Base-by-base conservation (phyloP, 2,113 vertebrate species). In the Poeciliopsis prolifica region DNA sequence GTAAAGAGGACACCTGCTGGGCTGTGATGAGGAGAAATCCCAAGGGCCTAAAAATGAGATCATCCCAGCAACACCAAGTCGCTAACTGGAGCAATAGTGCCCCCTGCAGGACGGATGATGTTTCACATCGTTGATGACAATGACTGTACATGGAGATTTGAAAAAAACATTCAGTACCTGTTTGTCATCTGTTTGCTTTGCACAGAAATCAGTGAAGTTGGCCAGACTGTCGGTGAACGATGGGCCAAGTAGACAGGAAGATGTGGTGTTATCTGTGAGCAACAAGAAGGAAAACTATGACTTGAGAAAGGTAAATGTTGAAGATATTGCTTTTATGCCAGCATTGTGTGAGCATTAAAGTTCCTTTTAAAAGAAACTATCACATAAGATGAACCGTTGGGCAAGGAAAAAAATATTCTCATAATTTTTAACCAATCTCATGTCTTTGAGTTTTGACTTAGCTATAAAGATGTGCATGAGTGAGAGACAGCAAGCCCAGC, bases 51-150 rank as follows among this genome's bases (percentile, higher is more conserved):
- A 69, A 74, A 80, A 92, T 92, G 91, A 92, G 85, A 86, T 93
- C 92, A 91, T 91, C 80, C 51, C 14, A 78, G 85, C 0, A 60
- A 10, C 80, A 60, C 51, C 35, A n/a, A 24, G 61, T 48, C 10
- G 51, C 35, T 69, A 61, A 78, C 69, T 91, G 77, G 86, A 87
- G 74, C 89, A 92, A 94, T 78, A 94, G 87, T 92, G 93, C 82
- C 93, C 87, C 91, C 90, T 82, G 71, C 62, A 88, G 94, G 68
- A 48, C 65, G n/a, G 2, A 72, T 17, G 54, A 28, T 35, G 6
- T 61, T 22, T n/a, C 1, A 15, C 24, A 24, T 48, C 4, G 26
- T 33, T 1, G 4, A 12, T 19, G 37, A 65, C 64, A 60, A 31
- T 15, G 29, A 48, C 24, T 3, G 35, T 12, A 65, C 28, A 63